Conservation (phyloP, 2,888 invertebrate genomes). For the Andrena camellia region DNA sequence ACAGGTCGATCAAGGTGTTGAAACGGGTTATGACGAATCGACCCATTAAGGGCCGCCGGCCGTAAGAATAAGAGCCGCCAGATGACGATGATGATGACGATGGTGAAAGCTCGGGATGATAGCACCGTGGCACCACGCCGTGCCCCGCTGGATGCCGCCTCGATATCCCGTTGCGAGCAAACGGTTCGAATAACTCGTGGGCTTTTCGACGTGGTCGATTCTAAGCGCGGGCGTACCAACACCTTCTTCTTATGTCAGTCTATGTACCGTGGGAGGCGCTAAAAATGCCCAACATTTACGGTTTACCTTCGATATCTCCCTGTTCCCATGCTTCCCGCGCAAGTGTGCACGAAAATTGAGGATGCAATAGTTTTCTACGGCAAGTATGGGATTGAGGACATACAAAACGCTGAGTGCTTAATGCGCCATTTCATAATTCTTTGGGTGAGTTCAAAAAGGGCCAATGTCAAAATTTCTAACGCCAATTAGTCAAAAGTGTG, state of each 20-base stretch:
- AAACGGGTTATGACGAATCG: slow-evolving; percentile 75
- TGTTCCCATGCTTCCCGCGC: neutral
- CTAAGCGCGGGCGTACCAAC: slow-evolving; percentile 44
- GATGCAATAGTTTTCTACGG: neutral
- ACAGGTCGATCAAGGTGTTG: slow-evolving; percentile 64
- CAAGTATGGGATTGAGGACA: neutral
- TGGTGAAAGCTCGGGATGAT: slow-evolving; percentile 76
- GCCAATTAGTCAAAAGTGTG: too few species aligned
- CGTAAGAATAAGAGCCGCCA: slow-evolving; percentile 72
- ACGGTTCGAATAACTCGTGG: slow-evolving; percentile 72
- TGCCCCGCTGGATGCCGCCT: slow-evolving; percentile 76
- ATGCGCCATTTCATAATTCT: too few species aligned
- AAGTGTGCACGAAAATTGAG: slow-evolving; percentile 4
- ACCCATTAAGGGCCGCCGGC: slow-evolving; percentile 65
- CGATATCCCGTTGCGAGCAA: slow-evolving; percentile 73
- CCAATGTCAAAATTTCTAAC: too few species aligned
- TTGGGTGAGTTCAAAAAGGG: too few species aligned
- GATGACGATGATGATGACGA: slow-evolving; percentile 79
- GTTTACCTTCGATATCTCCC: slow-evolving; percentile 6
- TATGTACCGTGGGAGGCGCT: slow-evolving; percentile 32
- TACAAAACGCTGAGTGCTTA: too few species aligned
- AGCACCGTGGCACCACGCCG: slow-evolving; percentile 76
- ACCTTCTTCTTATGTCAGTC: slow-evolving; percentile 30
- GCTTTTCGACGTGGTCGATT: slow-evolving; percentile 67
- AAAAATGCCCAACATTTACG: slow-evolving; percentile 27